Conservation (phyloP, 2,113 vertebrate species). For the Megaceryle maxima region DNA sequence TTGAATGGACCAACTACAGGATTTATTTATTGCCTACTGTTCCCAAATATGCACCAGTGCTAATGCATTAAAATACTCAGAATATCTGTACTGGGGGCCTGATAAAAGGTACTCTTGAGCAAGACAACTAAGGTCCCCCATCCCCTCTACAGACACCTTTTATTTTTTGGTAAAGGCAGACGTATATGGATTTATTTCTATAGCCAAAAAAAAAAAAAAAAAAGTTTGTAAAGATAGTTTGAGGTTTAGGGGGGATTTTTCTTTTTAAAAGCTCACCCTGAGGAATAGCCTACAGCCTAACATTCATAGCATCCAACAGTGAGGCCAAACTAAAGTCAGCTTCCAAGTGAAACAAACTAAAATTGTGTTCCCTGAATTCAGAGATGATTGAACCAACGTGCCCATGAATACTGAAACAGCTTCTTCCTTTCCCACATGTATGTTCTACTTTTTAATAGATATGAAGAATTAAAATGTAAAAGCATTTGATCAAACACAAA, state of each 20-base stretch:
- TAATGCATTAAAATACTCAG: background rate
- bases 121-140: background rate
- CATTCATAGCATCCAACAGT: background rate
- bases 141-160: background rate
- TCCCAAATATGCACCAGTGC: background rate
- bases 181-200: background rate
- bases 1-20: background rate
- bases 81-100: background rate
- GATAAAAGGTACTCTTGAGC: background rate
- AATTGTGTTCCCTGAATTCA: background rate
- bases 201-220: background rate
- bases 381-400: accelerated
- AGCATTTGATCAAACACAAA: background rate
- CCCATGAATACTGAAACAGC: background rate
- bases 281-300: background rate
- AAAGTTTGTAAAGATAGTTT: background rate
- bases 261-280: background rate
- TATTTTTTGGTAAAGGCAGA: background rate
- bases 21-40: accelerated
- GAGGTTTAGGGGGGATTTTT: background rate
- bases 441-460: background rate
- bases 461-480: background rate
- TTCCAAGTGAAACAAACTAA: background rate
- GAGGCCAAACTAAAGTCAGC: background rate
- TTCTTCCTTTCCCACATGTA: background rate